Percentiles rank a stretch among this genome's conserved stretches.
These are phyloP conservation scores for Excalfactoria chinensis DNA, from an alignment of 2,113 vertebrate species.

Conservation along the genomic window DNA sequence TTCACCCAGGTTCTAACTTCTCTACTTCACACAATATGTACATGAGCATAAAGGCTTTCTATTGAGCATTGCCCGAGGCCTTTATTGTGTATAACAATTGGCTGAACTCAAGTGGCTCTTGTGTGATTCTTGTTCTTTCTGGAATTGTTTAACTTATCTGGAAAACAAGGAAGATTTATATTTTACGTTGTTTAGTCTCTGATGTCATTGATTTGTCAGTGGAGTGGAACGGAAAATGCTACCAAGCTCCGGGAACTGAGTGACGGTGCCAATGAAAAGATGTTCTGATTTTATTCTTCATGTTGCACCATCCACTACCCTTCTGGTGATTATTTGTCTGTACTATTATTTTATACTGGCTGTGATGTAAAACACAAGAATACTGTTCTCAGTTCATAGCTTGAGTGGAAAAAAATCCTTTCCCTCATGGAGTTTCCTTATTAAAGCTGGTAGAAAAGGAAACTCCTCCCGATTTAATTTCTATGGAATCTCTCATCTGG, in stretches of 20 bases:
- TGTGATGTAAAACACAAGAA: slow-evolving; percentile 5
- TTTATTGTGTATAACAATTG: background rate
- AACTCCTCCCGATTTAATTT: background rate
- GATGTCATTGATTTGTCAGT: slow-evolving; percentile 25
- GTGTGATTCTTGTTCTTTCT: background rate
- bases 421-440: slow-evolving; percentile 20
- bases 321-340: slow-evolving; percentile 17
- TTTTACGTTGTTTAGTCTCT: background rate
- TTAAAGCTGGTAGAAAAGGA: background rate
- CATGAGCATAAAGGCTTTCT: background rate
- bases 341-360: background rate
- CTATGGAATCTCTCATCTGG: background rate
- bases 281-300: slow-evolving; percentile 17
- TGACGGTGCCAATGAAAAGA: slow-evolving; percentile 18
- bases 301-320: background rate
- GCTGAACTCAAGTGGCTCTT: background rate
- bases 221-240: slow-evolving; percentile 40
- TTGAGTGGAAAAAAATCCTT: background rate
- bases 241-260: background rate
- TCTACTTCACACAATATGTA: background rate
- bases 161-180: slow-evolving; percentile 9
- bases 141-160: slow-evolving; percentile 1
- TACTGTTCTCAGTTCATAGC: background rate
- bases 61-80: background rate
- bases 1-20: background rate